phyloP scores from a whole-genome alignment of 2,113 vertebrate genomes.

The Lathamus discolor region DNA sequence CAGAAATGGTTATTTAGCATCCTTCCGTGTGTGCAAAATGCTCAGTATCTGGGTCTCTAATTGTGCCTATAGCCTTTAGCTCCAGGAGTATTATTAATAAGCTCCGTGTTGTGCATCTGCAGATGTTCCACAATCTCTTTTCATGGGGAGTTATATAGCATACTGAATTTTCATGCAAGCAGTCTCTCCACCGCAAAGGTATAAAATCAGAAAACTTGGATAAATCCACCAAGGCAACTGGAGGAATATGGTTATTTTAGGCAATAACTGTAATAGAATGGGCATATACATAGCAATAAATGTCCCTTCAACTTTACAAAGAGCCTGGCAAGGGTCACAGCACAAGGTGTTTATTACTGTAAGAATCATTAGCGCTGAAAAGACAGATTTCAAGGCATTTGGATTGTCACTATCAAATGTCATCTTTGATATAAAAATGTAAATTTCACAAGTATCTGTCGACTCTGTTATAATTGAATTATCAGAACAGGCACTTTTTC shows the following conservation, averaged over 20 bases:
- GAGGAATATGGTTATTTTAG: slow-evolving; percentile 13
- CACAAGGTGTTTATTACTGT: background rate
- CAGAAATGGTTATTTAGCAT: background rate
- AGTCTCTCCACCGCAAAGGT: background rate
- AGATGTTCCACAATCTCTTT: background rate
- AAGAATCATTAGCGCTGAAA: background rate
- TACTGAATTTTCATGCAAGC: background rate
- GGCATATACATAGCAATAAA: background rate
- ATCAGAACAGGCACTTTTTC: background rate
- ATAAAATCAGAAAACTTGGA: background rate
- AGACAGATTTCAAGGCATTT: background rate
- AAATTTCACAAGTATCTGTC: background rate
- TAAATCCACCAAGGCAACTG: background rate
- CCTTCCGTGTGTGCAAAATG: background rate
- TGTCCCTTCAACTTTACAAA: background rate
- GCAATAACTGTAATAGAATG: background rate
- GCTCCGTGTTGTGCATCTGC: background rate
- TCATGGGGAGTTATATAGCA: background rate
- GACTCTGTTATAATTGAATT: slow-evolving; percentile 15
- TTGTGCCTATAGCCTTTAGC: slow-evolving; percentile 2
- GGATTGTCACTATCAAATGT: background rate
- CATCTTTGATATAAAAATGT: slow-evolving; percentile 46
- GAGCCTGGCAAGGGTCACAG: background rate
- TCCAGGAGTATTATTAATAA: slow-evolving; percentile 8
- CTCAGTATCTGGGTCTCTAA: background rate